Conservation (phyloP, 2,113 vertebrate genomes). For the Mesitornis unicolor region DNA sequence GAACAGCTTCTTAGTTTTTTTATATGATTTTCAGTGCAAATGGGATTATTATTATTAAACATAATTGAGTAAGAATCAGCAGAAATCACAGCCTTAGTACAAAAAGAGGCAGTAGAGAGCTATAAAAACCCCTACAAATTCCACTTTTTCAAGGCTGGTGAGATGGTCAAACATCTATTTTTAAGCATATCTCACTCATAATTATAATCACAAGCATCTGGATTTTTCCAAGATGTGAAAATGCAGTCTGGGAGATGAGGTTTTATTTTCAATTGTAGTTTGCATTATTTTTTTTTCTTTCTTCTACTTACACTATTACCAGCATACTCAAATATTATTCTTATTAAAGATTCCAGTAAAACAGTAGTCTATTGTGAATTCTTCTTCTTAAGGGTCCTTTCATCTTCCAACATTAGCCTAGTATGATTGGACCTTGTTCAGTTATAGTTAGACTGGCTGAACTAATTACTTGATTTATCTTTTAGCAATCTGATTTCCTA, state of each 20-base stretch:
- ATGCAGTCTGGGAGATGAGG: neutral
- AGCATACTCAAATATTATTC: neutral
- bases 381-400: neutral
- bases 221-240: conserved; percentile 38
- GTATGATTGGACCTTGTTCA: neutral
- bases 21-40: neutral
- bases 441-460: neutral
- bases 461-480: neutral
- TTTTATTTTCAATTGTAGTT: conserved; percentile 1
- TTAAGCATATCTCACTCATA: neutral
- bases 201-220: neutral
- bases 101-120: neutral
- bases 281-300: neutral
- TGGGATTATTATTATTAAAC: neutral
- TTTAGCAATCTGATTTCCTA: neutral
- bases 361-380: neutral
- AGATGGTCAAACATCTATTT: neutral
- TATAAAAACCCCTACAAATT: neutral
- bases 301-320: neutral
- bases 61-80: neutral
- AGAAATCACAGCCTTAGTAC: neutral
- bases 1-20: neutral
- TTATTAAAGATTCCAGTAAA: conserved; percentile 1
- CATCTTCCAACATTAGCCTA: neutral
- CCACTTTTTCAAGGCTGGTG: neutral